Evolutionary conservation across 2,797 vertebrate species (phyloP).

Genomic region (Pelobates cultripes): DNA sequence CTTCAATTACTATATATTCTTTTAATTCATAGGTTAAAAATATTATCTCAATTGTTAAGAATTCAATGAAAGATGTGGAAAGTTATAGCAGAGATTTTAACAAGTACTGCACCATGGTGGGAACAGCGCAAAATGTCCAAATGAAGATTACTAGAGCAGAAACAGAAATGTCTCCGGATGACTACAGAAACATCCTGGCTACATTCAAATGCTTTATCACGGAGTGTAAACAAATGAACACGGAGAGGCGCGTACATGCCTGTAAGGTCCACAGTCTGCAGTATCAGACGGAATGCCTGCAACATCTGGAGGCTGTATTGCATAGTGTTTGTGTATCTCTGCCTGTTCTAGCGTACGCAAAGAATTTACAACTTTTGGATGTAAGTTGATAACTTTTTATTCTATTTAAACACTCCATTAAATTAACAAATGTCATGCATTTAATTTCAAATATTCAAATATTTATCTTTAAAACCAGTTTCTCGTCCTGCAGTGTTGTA

Average conservation of each 20-base stretch:
- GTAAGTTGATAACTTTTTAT: constrained; percentile 55
- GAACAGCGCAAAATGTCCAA: constrained; percentile 58
- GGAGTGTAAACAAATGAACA: constrained; percentile 56
- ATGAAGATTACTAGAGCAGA: constrained; percentile 42
- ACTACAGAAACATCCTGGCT: constrained; percentile 60
- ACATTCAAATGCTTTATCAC: constrained; percentile 54
- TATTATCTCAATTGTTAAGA: constrained; percentile 57
- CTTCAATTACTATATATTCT: not conserved
- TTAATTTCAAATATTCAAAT: too few relatives aligned
- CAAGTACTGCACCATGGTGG: constrained; percentile 59
- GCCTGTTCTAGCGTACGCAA: constrained; percentile 57
- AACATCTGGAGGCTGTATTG: constrained; percentile 62
- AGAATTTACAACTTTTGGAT: constrained; percentile 62
- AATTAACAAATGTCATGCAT: too few relatives aligned
- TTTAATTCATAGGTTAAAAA: constrained; percentile 56
- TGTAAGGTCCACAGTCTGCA: constrained; percentile 59
- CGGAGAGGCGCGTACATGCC: constrained; percentile 57
- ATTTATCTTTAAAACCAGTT: too few relatives aligned
- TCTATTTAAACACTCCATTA: too few relatives aligned
- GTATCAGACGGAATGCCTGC: constrained; percentile 65
- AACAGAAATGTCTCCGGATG: constrained; percentile 55
- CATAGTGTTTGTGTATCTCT: constrained; percentile 54
- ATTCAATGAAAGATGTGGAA: constrained; percentile 55
- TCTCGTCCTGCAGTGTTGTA: too few relatives aligned
- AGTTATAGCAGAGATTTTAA: constrained; percentile 58